Evolutionary conservation across 2,797 vertebrate genomes (phyloP), one percentile per base, ranked within the genome.

Genomic region (Notolepis coatsorum): DNA sequence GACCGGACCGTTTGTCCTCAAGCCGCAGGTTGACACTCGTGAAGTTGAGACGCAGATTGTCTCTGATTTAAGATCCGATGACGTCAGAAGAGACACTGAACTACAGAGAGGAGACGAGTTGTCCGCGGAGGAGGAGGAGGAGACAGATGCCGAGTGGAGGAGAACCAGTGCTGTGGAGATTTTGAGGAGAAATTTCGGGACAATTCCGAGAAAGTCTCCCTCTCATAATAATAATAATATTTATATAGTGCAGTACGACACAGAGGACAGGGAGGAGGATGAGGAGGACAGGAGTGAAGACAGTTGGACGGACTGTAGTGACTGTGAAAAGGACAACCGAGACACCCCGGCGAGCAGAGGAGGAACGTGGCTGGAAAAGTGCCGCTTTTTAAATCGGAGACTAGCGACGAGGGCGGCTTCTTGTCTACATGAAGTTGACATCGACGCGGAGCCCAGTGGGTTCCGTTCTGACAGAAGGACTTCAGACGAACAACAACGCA

Each of bases 101-200:
- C n/a, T n/a, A n/a, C n/a, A n/a, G n/a, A n/a, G n/a, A n/a, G n/a
- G n/a, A n/a, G n/a, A n/a, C n/a, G n/a, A n/a, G n/a, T n/a, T n/a
- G n/a, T n/a, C n/a, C n/a, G 38, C 42, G 54, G 42, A 38, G 52
- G 78, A 23, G 71, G 20, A 71, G 45, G 73, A 65, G 62, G 71
- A 27, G 51, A 61, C 9, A 21, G 73, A 73, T 18, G 53, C 48
- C 7, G 61, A 61, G 52, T 61, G 55, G 51, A 76, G 85, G 65
- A 90, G 79, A 68, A 72, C 81, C 52, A 90, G 86, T 13, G 86
- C 87, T 0, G 90, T 91, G 15, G 91, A 92, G 50, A 87, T 92
- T 53, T 49, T 91, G 53, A 89, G 77, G 64, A 84, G 82, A 57
- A 91, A 89, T 81, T 81, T 91, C 47, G 88, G 87, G 57, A 46